These are phyloP conservation scores for Mythimna pallens DNA, from an alignment of 2,888 invertebrate species.

Conservation along the genomic window DNA sequence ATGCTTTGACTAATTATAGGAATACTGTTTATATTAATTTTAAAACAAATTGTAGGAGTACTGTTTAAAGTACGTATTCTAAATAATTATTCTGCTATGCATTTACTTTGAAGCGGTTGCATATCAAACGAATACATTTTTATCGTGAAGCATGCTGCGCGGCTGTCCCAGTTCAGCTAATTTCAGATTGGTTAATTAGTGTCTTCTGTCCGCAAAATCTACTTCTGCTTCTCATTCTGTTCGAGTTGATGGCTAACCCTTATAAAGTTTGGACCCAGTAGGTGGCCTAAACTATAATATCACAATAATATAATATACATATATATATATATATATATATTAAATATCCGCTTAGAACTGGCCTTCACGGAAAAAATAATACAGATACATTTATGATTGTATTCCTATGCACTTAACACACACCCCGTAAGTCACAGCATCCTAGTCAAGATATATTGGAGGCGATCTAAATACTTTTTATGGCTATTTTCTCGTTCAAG, in stretches of 20 bases:
- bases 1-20: neutral
- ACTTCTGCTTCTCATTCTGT: too few species aligned
- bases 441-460: conserved; percentile 71
- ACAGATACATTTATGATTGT: neutral
- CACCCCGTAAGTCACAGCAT: conserved; percentile 55
- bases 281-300: too few species aligned
- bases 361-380: neutral
- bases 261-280: too few species aligned
- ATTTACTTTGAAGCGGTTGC: neutral
- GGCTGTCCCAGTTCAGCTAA: too few species aligned
- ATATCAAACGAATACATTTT: neutral
- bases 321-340: too few species aligned
- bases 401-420: conserved; percentile 23
- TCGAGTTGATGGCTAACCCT: too few species aligned
- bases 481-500: conserved; percentile 66
- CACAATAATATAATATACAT: too few species aligned
- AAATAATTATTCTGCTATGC: neutral
- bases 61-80: neutral
- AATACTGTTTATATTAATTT: neutral
- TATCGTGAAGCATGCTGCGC: too few species aligned
- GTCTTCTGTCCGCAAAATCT: too few species aligned
- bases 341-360: too few species aligned
- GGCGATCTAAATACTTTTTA: conserved; percentile 78
- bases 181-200: too few species aligned
- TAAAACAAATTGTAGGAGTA: conserved; percentile 1